Percentiles rank a stretch among this genome's conserved stretches.
phyloP scores from a whole-genome alignment of 2,113 vertebrate genomes.

The Thomomys bottae region DNA sequence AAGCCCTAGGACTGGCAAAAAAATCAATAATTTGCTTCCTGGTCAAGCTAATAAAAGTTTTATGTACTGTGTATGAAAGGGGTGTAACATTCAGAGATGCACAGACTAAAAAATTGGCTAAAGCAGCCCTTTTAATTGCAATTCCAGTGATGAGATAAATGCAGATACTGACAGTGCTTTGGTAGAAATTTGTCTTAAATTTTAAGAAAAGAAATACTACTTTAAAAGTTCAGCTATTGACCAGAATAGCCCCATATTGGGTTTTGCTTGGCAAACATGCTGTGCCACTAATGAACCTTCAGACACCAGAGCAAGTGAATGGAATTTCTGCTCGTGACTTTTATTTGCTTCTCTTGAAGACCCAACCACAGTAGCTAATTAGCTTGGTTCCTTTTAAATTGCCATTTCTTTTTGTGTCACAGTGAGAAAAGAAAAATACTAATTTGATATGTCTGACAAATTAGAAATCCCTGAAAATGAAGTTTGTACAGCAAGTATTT shows the following conservation, averaged over 20 bases:
- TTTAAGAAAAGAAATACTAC: background rate
- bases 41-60: constrained; percentile 50
- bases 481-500: constrained; percentile 1
- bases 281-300: constrained; percentile 41
- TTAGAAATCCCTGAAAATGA: constrained; percentile 32
- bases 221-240: background rate
- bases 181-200: constrained; percentile 4
- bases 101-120: background rate
- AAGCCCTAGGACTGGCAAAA: too few relatives aligned
- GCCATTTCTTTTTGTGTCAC: constrained; percentile 29
- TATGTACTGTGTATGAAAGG: constrained; percentile 36
- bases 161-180: constrained; percentile 40
- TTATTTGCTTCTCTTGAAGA: background rate
- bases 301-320: background rate
- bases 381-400: constrained; percentile 45
- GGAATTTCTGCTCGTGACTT: background rate
- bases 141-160: constrained; percentile 40
- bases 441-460: constrained; percentile 55
- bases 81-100: constrained; percentile 53
- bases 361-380: constrained; percentile 5
- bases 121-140: constrained; percentile 26
- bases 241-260: background rate
- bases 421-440: constrained; percentile 64
- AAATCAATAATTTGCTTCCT: constrained; percentile 66
- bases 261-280: constrained; percentile 45